Evolutionary conservation across 2,888 invertebrate species (phyloP).

Genomic region (Cerastis leucographa): DNA sequence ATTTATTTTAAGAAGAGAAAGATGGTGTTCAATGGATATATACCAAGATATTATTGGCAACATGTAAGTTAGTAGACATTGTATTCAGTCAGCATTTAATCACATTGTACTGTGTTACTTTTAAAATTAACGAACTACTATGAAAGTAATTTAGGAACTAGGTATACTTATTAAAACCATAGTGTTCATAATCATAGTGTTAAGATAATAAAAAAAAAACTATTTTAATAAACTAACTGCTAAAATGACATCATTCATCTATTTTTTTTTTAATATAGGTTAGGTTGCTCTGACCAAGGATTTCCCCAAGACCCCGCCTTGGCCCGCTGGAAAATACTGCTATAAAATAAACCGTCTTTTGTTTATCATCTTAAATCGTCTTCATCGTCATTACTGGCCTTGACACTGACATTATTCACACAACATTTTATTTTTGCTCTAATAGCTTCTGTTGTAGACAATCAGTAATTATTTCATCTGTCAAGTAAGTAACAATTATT

Average conservation of each 20-base stretch:
- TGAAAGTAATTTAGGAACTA: not conserved
- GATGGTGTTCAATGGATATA: not conserved
- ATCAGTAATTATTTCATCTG: not conserved
- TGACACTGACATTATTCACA: not conserved
- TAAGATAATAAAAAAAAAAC: not conserved
- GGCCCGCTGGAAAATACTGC: not conserved
- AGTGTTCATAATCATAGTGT: not conserved
- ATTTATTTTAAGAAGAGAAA: not conserved
- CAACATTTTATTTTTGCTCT: not conserved
- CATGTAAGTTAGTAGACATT: slow-evolving; percentile 4
- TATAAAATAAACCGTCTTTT: not conserved
- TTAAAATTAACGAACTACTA: not conserved
- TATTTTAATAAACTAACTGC: not conserved
- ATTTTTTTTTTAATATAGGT: no score
- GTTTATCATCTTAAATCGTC: not conserved
- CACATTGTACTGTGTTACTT: not conserved
- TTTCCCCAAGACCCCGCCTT: not conserved
- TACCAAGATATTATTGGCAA: not conserved
- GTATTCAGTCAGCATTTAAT: slow-evolving; percentile 29
- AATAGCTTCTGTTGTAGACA: not conserved
- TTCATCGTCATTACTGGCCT: not conserved
- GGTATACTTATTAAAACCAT: not conserved
- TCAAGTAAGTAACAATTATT: not conserved
- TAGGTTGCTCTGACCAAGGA: no score
- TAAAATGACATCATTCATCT: not conserved